Evolutionary conservation across 2,888 invertebrate genomes (phyloP).

Genomic region (Thymelicus acteon): DNA sequence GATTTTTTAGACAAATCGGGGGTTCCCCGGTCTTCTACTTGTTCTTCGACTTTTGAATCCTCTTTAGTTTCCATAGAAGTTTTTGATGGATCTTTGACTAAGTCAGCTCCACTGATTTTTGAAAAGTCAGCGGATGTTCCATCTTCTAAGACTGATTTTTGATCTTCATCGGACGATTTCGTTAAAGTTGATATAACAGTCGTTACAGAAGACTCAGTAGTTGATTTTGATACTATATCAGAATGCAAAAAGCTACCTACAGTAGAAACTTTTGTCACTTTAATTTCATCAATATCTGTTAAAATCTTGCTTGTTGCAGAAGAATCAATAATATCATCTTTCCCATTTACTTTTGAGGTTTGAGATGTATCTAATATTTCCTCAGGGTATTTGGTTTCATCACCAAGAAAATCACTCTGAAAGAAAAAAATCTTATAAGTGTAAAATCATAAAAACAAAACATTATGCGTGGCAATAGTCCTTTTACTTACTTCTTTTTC

Average conservation of each 20-base stretch:
- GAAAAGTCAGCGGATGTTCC: slow-evolving; percentile 79
- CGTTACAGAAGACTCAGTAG: slow-evolving; percentile 79
- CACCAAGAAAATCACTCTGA: slow-evolving; percentile 71
- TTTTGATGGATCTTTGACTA: slow-evolving; percentile 75
- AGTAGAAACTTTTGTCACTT: slow-evolving; percentile 63
- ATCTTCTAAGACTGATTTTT: slow-evolving; percentile 76
- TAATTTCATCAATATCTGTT: slow-evolving; percentile 52
- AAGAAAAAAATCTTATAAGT: slow-evolving; percentile 37
- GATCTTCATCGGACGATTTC: slow-evolving; percentile 79
- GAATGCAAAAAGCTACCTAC: slow-evolving; percentile 64
- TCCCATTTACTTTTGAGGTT: slow-evolving; percentile 44
- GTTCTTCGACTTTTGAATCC: slow-evolving; percentile 69
- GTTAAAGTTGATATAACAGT: slow-evolving; percentile 77
- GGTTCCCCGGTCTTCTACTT: slow-evolving; percentile 69
- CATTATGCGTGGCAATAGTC: neutral
- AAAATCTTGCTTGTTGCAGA: slow-evolving; percentile 53
- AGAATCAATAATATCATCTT: slow-evolving; percentile 43
- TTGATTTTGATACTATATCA: slow-evolving; percentile 76
- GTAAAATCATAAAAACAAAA: neutral
- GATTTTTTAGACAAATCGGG: slow-evolving; percentile 81
- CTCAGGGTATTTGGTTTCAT: slow-evolving; percentile 62
- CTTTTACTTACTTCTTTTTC: slow-evolving; percentile 72
- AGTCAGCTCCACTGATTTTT: slow-evolving; percentile 76
- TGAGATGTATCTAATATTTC: slow-evolving; percentile 50
- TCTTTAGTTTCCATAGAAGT: slow-evolving; percentile 74